Evolutionary conservation across 2,888 invertebrate species (phyloP).

Genomic region (Horisme vitalbata): DNA sequence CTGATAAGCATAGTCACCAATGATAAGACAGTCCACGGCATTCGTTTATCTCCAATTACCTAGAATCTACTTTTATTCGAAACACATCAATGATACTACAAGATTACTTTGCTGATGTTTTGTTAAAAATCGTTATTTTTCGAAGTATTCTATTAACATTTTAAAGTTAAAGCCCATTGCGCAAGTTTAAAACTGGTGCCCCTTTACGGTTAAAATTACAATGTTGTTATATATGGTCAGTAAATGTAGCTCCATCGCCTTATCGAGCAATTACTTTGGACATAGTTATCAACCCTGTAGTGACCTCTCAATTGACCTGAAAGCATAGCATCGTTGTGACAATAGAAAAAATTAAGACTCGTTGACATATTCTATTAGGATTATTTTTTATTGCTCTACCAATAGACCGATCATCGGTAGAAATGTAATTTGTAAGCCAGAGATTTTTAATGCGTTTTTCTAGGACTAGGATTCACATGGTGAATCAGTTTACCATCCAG

Average conservation of each 20-base stretch:
- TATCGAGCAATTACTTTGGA: conserved; percentile 40
- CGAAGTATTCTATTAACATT: background rate
- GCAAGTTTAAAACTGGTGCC: conserved; percentile 31
- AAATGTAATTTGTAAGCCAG: background rate
- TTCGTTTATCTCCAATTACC: conserved; percentile 41
- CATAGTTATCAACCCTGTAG: conserved; percentile 54
- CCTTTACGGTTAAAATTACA: conserved; percentile 31
- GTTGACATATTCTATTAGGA: conserved; percentile 25
- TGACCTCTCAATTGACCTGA: conserved; percentile 69
- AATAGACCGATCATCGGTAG: conserved; percentile 4
- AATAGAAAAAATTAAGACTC: conserved; percentile 44
- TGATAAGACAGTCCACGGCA: background rate
- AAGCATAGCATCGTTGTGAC: conserved; percentile 50
- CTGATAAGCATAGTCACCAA: conserved; percentile 38
- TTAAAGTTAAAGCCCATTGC: conserved; percentile 1
- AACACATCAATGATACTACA: conserved; percentile 8
- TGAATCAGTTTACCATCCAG: too few species aligned
- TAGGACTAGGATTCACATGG: too few species aligned
- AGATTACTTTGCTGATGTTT: background rate
- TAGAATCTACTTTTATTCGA: conserved; percentile 29
- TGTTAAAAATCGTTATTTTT: background rate
- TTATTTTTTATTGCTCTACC: conserved; percentile 23
- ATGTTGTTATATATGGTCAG: conserved; percentile 18
- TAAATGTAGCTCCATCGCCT: conserved; percentile 31
- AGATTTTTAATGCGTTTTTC: too few species aligned